These are phyloP conservation scores for Chlorops oryzae DNA, from an alignment of 1,140 invertebrate genomes.

Conservation along the genomic window DNA sequence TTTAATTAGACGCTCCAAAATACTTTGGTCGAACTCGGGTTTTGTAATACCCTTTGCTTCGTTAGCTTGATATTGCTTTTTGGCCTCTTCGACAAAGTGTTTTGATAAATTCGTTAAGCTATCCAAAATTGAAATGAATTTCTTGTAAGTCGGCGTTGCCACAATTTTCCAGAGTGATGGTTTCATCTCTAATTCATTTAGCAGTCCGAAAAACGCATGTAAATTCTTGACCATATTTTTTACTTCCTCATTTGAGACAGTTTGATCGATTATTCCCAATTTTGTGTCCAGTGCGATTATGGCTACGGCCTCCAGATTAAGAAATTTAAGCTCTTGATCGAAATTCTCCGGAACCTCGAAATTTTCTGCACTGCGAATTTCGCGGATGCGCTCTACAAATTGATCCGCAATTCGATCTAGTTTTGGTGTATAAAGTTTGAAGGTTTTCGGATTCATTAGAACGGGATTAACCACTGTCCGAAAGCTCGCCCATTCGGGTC, in stretches of 20 bases:
- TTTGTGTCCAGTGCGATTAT: slow-evolving; percentile 62
- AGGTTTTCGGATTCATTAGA: slow-evolving; percentile 50
- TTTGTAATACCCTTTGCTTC: slow-evolving; percentile 17
- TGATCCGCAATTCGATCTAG: slow-evolving; percentile 48
- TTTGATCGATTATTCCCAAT: slow-evolving; percentile 50
- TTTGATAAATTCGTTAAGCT: slow-evolving; percentile 13
- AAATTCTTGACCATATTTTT: slow-evolving; percentile 57
- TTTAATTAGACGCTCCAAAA: slow-evolving; percentile 55
- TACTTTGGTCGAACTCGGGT: slow-evolving; percentile 37
- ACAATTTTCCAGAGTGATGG: slow-evolving; percentile 57
- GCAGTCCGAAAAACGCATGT: slow-evolving; percentile 56
- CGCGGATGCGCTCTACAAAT: slow-evolving; percentile 47
- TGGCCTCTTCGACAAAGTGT: slow-evolving; percentile 13
- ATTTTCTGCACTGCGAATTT: slow-evolving; percentile 49
- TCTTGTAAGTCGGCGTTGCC: slow-evolving; percentile 53
- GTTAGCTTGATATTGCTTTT: slow-evolving; percentile 31
- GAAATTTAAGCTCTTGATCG: slow-evolving; percentile 59
- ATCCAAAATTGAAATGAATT: slow-evolving; percentile 49
- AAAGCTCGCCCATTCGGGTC: slow-evolving; percentile 31
- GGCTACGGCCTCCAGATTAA: slow-evolving; percentile 64
- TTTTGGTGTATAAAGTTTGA: slow-evolving; percentile 45
- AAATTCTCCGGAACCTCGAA: slow-evolving; percentile 55
- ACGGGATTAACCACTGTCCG: slow-evolving; percentile 48
- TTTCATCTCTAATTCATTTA: slow-evolving; percentile 55
- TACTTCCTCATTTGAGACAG: slow-evolving; percentile 48